A percentile compares a stretch with the other conserved stretches of the same genome.
These are phyloP conservation scores for Gambelia wislizenii DNA, from an alignment of 2,797 vertebrate genomes.

Conservation along the genomic window DNA sequence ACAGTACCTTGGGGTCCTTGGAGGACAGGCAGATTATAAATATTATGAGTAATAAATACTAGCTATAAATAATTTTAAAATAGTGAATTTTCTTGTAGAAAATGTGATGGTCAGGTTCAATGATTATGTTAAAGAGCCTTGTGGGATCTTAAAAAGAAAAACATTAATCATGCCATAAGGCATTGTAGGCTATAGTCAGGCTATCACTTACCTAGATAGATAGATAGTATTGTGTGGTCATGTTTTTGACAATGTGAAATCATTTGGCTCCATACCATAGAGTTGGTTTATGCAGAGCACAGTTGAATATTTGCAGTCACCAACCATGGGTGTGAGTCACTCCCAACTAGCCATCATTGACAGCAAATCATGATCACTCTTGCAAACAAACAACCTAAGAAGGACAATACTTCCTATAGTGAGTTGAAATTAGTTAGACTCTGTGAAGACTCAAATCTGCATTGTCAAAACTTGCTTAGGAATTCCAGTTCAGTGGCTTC, in stretches of 20 bases:
- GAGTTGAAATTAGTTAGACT: background rate
- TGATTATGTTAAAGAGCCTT: background rate
- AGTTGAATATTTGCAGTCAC: background rate
- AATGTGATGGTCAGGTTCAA: background rate
- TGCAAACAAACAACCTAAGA: background rate
- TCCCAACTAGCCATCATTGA: background rate
- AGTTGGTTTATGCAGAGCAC: background rate
- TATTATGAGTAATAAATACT: background rate
- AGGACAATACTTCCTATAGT: background rate
- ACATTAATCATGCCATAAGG: background rate
- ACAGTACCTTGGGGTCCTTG: background rate
- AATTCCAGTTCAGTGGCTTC: background rate
- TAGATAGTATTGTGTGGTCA: background rate
- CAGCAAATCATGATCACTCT: background rate
- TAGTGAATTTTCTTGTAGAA: background rate
- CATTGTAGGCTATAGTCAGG: background rate
- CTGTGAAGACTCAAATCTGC: background rate
- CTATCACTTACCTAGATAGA: background rate
- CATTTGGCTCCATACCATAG: background rate
- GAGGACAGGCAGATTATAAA: background rate
- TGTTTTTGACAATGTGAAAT: background rate
- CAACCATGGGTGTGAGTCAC: background rate
- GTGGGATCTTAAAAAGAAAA: background rate
- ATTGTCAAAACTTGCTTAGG: background rate
- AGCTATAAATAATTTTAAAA: background rate